Percentiles rank a stretch among this genome's conserved stretches.
These are phyloP conservation scores for Pararge aegeria DNA, from an alignment of 1,140 invertebrate genomes.

Conservation along the genomic window DNA sequence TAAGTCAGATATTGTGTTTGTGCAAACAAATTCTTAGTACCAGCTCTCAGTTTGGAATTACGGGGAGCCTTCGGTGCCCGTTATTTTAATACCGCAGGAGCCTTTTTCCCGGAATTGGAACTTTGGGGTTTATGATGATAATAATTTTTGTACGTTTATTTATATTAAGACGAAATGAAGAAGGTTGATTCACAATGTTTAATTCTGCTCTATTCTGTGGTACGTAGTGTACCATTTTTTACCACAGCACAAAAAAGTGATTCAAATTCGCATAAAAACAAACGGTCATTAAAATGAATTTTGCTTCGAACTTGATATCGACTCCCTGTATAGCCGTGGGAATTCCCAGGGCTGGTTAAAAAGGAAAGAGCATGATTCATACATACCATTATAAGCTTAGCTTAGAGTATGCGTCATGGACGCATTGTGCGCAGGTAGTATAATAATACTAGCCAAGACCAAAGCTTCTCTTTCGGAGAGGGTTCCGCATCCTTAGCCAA, in stretches of 20 bases:
- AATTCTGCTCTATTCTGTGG: too few species aligned
- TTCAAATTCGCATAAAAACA: slow-evolving; percentile 16
- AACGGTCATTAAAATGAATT: slow-evolving; percentile 33
- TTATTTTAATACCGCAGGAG: too few species aligned
- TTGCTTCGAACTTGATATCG: slow-evolving; percentile 41
- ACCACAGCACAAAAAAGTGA: background rate
- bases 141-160: too few species aligned
- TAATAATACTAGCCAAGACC: slow-evolving; percentile 5
- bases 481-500: background rate
- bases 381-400: slow-evolving; percentile 33
- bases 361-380: slow-evolving; percentile 51
- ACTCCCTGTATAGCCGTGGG: slow-evolving; percentile 44
- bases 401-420: slow-evolving; percentile 41
- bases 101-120: too few species aligned
- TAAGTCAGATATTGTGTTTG: too few species aligned
- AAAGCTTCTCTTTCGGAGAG: background rate
- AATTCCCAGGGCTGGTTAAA: slow-evolving; percentile 45
- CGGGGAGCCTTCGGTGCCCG: too few species aligned
- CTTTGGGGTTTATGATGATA: too few species aligned
- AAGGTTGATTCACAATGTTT: too few species aligned
- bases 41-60: too few species aligned
- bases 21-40: too few species aligned
- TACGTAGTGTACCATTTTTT: too few species aligned
- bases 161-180: too few species aligned
- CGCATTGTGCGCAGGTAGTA: slow-evolving; percentile 21